Evolutionary conservation across 1,140 invertebrate species (phyloP).

Genomic region (Lasioglossum baleicum): DNA sequence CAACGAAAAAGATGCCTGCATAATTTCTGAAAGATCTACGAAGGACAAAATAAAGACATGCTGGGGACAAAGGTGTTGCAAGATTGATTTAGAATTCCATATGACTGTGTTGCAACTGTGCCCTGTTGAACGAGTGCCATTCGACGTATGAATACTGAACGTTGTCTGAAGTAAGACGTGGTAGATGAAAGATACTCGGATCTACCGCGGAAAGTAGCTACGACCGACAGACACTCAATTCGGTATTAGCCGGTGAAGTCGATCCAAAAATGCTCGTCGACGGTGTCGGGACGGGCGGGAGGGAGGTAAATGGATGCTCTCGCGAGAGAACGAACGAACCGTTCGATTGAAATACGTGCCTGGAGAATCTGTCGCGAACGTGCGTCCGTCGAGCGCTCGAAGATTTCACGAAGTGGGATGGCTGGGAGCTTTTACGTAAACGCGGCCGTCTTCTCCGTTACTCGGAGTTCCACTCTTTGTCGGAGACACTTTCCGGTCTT

Average conservation of each 20-base stretch:
- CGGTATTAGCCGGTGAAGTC: neutral
- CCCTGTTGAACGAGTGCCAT: neutral
- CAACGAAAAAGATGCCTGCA: too few relatives aligned
- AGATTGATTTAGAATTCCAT: too few relatives aligned
- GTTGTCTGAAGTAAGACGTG: neutral
- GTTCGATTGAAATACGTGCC: constrained; percentile 40
- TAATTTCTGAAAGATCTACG: too few relatives aligned
- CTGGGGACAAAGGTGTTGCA: too few relatives aligned
- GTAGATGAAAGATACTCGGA: neutral
- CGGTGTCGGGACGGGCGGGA: neutral
- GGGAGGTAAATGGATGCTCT: constrained; percentile 13
- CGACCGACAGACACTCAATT: neutral
- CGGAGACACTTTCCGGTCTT: neutral
- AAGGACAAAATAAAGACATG: too few relatives aligned
- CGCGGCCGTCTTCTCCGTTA: neutral
- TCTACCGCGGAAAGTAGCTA: neutral
- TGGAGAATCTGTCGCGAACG: constrained; percentile 37
- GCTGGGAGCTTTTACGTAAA: constrained; percentile 20
- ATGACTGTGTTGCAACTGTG: neutral
- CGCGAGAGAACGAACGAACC: constrained; percentile 17
- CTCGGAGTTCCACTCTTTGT: neutral
- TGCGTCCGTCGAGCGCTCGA: constrained; percentile 20
- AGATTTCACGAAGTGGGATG: constrained; percentile 29
- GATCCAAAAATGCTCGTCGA: neutral
- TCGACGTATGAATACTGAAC: neutral